Conservation (phyloP, 2,113 vertebrate species). For the Syngnathus floridae region DNA sequence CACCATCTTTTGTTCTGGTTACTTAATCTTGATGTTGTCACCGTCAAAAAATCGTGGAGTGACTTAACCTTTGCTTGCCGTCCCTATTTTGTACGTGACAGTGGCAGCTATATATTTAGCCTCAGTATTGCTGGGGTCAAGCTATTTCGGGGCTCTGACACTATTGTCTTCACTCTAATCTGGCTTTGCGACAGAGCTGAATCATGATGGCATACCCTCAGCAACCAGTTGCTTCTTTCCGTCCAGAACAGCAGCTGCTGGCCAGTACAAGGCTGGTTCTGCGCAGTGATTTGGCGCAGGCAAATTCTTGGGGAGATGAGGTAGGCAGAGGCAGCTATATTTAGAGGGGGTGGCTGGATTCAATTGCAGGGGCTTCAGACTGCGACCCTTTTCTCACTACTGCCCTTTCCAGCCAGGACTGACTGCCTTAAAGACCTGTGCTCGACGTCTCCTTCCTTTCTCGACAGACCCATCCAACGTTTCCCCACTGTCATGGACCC, state of each 20-base stretch:
- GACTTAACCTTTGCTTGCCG: not conserved
- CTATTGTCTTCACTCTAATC: conserved; percentile 34
- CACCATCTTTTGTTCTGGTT: not conserved
- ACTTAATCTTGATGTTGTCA: not conserved
- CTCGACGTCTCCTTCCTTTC: conserved; percentile 64
- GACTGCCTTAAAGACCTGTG: conserved; percentile 72
- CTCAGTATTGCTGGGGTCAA: not conserved
- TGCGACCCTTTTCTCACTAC: conserved; percentile 73
- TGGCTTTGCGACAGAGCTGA: conserved; percentile 48
- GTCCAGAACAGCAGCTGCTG: conserved; percentile 87
- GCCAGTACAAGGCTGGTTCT: conserved; percentile 60
- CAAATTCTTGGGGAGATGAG: conserved; percentile 70
- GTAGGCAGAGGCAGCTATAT: conserved; percentile 76
- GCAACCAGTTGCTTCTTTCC: conserved; percentile 88
- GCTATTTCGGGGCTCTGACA: conserved; percentile 41
- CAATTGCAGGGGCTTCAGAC: conserved; percentile 84
- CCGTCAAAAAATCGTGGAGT: not conserved
- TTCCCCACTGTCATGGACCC: conserved; percentile 78
- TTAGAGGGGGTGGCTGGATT: conserved; percentile 81
- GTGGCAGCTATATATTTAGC: conserved; percentile 7
- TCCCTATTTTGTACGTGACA: conserved; percentile 13
- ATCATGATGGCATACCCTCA: conserved; percentile 48
- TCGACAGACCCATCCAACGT: conserved; percentile 48
- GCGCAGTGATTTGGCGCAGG: conserved; percentile 71
- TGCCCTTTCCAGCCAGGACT: conserved; percentile 83